Base-by-base conservation (phyloP, 2,797 vertebrate genomes). In the Halcyon leucocephala region DNA sequence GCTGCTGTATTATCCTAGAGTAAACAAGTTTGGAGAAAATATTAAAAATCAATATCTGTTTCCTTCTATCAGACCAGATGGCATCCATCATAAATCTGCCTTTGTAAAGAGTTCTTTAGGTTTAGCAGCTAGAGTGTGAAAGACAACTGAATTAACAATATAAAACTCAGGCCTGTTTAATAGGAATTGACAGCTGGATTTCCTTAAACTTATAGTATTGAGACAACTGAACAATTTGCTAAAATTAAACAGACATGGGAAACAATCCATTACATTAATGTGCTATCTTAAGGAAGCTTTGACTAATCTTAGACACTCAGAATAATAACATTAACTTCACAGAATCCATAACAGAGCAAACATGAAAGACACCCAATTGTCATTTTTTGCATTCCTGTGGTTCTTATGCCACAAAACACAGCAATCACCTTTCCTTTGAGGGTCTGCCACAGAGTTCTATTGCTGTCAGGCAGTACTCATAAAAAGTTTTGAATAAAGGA, bases 21-120 rank as follows among this genome's bases (percentile, higher is more conserved):
- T 98, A 99, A 99, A 99, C 98, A 98, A 98, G 98, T 98, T 98
- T 98, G 98, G 98, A 98, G 98, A 98, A 98, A 98, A 99, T 98
- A 99, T 99, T 98, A 99, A 98, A 99, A 99, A 99, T 99, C 98
- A 98, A 99, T 99, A 99, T 97, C 97, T 98, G 98, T 98, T 99
- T 99, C 98, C 98, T 98, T 99, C 98, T 98, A 98, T 99, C 98
- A 98, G 98, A 96, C 98, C 98, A 98, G 96, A 98, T 98, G 98
- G 98, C 98, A 98, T 99, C 98, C 98, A 98, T 99, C 98, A 99
- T 98, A 98, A 98, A 99, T 98, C 95, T 97, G 97, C 96, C 97
- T 98, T 96, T 93, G 97, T 98, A 98, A 98, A 96, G 98, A 98
- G 95, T 98, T 97, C 97, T 96, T 96, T 95, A 97, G 95, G 95